Conservation (phyloP, 2,797 vertebrate species). For the Betta splendens region DNA sequence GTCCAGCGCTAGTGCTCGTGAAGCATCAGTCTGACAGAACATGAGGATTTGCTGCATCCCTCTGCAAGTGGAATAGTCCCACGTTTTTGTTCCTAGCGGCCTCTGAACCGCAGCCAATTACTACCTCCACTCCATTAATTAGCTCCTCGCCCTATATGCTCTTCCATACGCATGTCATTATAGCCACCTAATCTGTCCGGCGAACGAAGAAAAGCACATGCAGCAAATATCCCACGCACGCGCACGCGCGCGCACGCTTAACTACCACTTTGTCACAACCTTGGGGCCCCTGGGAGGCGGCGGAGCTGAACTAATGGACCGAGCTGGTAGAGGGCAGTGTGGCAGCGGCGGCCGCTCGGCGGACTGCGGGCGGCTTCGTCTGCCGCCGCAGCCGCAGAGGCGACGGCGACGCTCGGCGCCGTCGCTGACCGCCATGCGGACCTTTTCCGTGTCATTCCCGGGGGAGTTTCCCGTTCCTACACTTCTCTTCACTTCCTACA, state of each 20-base stretch:
- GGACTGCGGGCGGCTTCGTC: constrained; percentile 46
- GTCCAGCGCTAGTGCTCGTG: constrained; percentile 24
- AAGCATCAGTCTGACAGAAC: too few relatives aligned
- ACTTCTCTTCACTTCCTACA: too few relatives aligned
- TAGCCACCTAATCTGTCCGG: constrained; percentile 47
- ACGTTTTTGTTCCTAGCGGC: constrained; percentile 28
- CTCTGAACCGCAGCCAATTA: constrained; percentile 58
- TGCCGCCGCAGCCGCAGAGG: constrained; percentile 55
- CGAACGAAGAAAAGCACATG: constrained; percentile 40
- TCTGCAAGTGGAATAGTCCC: constrained; percentile 28
- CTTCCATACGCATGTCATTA: constrained; percentile 53
- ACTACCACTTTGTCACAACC: constrained; percentile 61
- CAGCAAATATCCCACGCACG: constrained; percentile 33
- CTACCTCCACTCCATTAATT: constrained; percentile 52
- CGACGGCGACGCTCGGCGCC: constrained; percentile 19
- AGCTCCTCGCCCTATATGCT: constrained; percentile 46
- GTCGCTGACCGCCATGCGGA: constrained; percentile 7
- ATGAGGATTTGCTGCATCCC: constrained; percentile 16
- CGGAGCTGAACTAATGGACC: constrained; percentile 70
- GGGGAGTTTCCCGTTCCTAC: too few relatives aligned
- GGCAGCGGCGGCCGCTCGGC: constrained; percentile 35
- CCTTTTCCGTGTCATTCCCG: too few relatives aligned
- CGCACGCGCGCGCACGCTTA: constrained; percentile 27
- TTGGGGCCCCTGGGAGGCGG: constrained; percentile 60
- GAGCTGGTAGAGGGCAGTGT: constrained; percentile 71